Percentiles rank a stretch among this genome's conserved stretches.
Conservation (phyloP, 2,888 invertebrate species). For the Rhimphoctona megacephalus region DNA sequence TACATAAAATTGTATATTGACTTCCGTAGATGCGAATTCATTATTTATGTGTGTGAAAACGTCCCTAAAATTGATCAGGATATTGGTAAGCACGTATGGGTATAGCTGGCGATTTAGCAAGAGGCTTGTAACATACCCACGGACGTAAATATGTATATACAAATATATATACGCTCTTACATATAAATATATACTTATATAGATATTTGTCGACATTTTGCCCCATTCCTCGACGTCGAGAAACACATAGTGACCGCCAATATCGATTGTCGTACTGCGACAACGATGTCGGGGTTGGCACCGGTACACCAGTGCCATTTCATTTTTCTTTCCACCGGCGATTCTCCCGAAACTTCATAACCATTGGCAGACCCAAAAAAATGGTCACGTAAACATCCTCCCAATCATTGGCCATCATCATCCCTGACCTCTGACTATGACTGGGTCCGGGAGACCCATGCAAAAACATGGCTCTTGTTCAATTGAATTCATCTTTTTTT, state of each 20-base stretch:
- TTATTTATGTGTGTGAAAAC: background rate
- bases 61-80: background rate
- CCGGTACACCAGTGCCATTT: constrained; percentile 72
- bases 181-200: background rate
- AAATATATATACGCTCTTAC: background rate
- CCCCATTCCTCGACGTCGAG: constrained; percentile 40
- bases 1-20: background rate
- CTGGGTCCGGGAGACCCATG: background rate
- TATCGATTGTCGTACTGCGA: constrained; percentile 83
- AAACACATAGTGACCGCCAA: constrained; percentile 69
- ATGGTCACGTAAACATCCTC: background rate
- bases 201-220: constrained; percentile 27
- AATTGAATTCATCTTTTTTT: background rate
- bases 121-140: background rate
- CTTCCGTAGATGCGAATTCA: background rate
- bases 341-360: background rate
- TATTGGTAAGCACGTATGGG: constrained; percentile 2
- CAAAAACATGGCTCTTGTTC: background rate
- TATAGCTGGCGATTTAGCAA: constrained; percentile 2
- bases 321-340: constrained; percentile 21
- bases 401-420: background rate
- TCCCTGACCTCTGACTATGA: background rate
- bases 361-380: background rate
- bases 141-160: background rate
- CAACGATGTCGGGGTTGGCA: constrained; percentile 78